Base-by-base conservation (phyloP, 2,113 vertebrate genomes). In the Cyanoramphus novaezelandiae region DNA sequence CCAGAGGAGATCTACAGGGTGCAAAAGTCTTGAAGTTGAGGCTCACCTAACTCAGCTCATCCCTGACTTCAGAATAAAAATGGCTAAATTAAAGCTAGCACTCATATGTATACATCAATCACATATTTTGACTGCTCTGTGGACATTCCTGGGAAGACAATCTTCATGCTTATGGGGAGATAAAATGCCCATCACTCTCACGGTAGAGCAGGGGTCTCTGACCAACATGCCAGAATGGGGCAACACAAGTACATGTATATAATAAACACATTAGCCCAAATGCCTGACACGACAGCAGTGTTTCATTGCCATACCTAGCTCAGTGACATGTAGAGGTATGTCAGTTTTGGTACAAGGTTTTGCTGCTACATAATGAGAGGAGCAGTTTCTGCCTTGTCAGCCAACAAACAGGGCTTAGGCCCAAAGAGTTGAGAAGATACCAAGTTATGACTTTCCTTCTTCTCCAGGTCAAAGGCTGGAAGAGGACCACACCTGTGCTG, bases 111-210 rank as follows among this genome's bases (percentile, higher is more conserved):
- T 24, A 49, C 17, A 50, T 29, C 47, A 53, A 4, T 37, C 11
- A 7, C 17, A 35, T 41, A 24, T 67, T 81, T 29, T 60, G 41
- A 49, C 10, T 79, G 69, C 24, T 63, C 29, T 63, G 31, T 35
- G 33, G 10, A 53, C 60, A n/a, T 69, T 52, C 31, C 25, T 59
- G 46, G 18, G 41, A 50, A 84, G 37, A 71, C 1, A 10, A 64
- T 33, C n/a, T 67, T 71, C 49, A 79, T 25, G 24, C 10, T 39
- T 59, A 49, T 1, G 0, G 20, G 27, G 37, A 83, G 9, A 31
- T 14, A 77, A 41, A 62, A 83, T 0, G 1, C n/a, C 35, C 14
- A 44, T 10, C 8, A n/a, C 0, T 3, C 23, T 13, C 2, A 0
- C 63, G 17, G 31, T 33, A 60, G 37, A 72, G 25, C 33, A 64